Evolutionary conservation across 2,797 vertebrate genomes (phyloP).

Genomic region (Thaleichthys pacificus): DNA sequence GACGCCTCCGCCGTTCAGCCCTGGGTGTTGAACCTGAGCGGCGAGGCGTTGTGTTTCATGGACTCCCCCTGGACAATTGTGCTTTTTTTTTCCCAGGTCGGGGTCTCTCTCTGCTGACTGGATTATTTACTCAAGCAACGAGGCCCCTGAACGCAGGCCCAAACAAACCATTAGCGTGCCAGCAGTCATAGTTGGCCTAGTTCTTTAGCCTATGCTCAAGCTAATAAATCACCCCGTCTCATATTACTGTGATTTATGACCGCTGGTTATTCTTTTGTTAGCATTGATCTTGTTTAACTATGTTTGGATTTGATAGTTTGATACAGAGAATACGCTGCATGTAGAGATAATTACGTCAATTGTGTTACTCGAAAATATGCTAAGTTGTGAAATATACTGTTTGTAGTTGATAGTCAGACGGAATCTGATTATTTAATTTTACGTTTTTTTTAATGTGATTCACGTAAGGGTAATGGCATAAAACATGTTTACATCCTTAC

Average conservation of each 20-base stretch:
- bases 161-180: slow-evolving; percentile 20
- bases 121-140: slow-evolving; percentile 31
- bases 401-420: no score
- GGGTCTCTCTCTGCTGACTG: not conserved
- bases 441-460: not conserved
- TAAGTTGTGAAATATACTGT: no score
- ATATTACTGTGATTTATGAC: slow-evolving; percentile 15
- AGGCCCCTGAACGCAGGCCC: not conserved
- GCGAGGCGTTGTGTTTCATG: slow-evolving; percentile 5
- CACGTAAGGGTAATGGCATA: not conserved
- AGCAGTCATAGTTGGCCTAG: slow-evolving; percentile 14
- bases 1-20: slow-evolving; percentile 41
- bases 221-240: slow-evolving; percentile 44
- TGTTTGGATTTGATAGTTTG: slow-evolving; percentile 22
- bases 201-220: slow-evolving; percentile 31
- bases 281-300: slow-evolving; percentile 26
- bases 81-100: slow-evolving; percentile 32
- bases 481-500: not conserved
- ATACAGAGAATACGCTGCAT: slow-evolving; percentile 7
- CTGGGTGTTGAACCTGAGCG: slow-evolving; percentile 18
- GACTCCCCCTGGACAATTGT: slow-evolving; percentile 20
- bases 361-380: no score
- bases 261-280: slow-evolving; percentile 29
- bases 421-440: no score
- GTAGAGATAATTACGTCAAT: no score